Conservation (phyloP, 1,140 invertebrate genomes). For the Aphidius gifuensis region DNA sequence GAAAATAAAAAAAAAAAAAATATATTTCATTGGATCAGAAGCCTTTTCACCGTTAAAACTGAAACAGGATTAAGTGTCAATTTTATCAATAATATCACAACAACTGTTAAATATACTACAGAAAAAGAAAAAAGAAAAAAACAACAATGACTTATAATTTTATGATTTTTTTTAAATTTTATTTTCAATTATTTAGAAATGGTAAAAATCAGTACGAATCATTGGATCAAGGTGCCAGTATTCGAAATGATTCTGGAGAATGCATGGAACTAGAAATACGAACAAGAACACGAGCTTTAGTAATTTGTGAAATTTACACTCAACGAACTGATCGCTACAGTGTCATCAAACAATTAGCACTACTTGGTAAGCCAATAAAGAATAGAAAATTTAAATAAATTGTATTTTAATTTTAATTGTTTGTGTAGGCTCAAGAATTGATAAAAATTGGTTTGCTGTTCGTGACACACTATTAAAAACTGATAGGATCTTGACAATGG, state of each 20-base stretch:
- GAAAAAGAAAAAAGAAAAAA: too few species aligned
- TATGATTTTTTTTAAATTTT: too few species aligned
- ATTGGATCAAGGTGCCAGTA: constrained; percentile 58
- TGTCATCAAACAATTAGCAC: constrained; percentile 71
- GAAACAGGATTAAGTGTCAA: too few species aligned
- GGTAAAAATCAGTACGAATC: constrained; percentile 68
- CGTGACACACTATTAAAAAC: constrained; percentile 76
- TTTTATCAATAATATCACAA: too few species aligned
- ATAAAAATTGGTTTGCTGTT: constrained; percentile 88
- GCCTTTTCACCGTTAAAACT: too few species aligned
- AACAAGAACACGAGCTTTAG: constrained; percentile 61
- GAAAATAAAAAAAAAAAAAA: too few species aligned
- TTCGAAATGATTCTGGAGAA: constrained; percentile 57
- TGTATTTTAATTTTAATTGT: constrained; percentile 1
- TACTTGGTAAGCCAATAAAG: constrained; percentile 61
- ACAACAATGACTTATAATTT: too few species aligned
- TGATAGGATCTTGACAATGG: constrained; percentile 77
- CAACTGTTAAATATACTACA: too few species aligned
- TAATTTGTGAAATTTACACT: constrained; percentile 66
- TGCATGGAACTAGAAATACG: constrained; percentile 64
- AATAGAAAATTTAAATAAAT: neutral
- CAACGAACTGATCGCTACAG: constrained; percentile 67
- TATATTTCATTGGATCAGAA: too few species aligned
- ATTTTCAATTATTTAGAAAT: constrained; percentile 44
- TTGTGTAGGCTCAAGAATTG: constrained; percentile 67